Evolutionary conservation across 2,888 invertebrate genomes (phyloP).

Genomic region (Andrena hattorfiana): DNA sequence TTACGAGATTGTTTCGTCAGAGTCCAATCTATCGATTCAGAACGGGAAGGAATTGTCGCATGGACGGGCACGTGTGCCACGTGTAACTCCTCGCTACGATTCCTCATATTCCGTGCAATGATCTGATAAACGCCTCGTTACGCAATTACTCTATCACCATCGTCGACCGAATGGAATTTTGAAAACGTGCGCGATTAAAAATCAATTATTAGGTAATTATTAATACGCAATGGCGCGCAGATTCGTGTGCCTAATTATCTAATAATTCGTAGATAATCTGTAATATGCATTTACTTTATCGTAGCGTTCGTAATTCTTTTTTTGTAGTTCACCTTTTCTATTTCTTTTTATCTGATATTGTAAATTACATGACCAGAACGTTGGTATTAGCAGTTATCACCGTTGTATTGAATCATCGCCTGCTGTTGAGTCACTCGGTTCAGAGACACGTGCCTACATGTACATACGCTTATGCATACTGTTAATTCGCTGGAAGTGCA

Average conservation of each 20-base stretch:
- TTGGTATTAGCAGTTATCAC: conserved; percentile 23
- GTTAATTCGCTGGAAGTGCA: conserved; percentile 34
- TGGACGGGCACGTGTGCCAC: conserved; percentile 26
- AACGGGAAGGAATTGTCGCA: conserved; percentile 29
- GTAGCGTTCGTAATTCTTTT: not conserved
- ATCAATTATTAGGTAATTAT: not conserved
- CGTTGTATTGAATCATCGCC: conserved; percentile 32
- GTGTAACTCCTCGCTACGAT: not conserved
- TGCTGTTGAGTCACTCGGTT: conserved; percentile 48
- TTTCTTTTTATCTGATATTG: not conserved
- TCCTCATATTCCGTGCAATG: conserved; percentile 3
- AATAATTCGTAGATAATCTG: conserved; percentile 1
- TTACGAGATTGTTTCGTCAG: conserved; percentile 49
- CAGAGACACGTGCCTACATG: conserved; percentile 27
- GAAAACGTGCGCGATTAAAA: not conserved
- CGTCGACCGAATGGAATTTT: not conserved
- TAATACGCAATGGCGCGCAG: not conserved
- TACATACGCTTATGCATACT: conserved; percentile 13
- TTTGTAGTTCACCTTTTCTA: not conserved
- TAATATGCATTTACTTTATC: not conserved
- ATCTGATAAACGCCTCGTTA: not conserved
- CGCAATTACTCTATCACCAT: not conserved
- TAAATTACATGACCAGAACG: not conserved
- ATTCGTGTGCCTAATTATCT: not conserved
- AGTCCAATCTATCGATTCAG: conserved; percentile 45